Evolutionary conservation across 2,888 invertebrate genomes (phyloP).

Genomic region (Rhagophthalmus giganteus): DNA sequence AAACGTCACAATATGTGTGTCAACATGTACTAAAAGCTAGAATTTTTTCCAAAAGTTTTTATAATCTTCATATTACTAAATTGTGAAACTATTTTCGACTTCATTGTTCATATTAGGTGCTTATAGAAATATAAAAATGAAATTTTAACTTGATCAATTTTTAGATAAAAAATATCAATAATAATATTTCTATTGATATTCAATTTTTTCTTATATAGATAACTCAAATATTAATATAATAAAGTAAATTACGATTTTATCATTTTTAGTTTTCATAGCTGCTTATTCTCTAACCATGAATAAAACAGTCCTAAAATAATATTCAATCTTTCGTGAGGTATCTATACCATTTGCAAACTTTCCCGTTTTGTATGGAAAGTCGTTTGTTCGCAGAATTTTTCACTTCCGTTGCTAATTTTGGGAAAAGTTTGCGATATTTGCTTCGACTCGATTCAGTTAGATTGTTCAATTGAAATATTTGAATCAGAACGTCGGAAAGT

Average conservation of each 20-base stretch:
- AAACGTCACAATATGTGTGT: constrained; percentile 25
- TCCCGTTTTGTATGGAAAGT: constrained; percentile 15
- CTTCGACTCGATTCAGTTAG: constrained; percentile 1
- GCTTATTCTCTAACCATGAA: constrained; percentile 13
- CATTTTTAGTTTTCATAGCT: constrained; percentile 11
- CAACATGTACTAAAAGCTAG: constrained; percentile 24
- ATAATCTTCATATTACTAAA: constrained; percentile 9
- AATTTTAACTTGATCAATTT: too few relatives aligned
- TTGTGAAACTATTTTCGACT: too few relatives aligned
- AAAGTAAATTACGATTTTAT: too few relatives aligned
- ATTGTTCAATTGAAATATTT: constrained; percentile 15
- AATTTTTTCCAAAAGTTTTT: constrained; percentile 23
- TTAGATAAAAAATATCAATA: too few relatives aligned
- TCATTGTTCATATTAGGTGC: too few relatives aligned
- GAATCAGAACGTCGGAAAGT: constrained; percentile 5
- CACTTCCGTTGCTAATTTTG: constrained; percentile 10
- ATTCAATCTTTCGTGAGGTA: constrained; percentile 10
- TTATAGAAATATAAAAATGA: too few relatives aligned
- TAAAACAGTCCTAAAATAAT: constrained; percentile 8
- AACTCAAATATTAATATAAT: constrained; percentile 1
- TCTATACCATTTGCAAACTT: constrained; percentile 10
- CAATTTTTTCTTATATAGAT: too few relatives aligned
- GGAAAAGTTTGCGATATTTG: constrained; percentile 11
- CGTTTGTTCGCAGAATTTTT: constrained; percentile 6
- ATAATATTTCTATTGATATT: too few relatives aligned